Evolutionary conservation across 1,140 invertebrate genomes (phyloP).

Genomic region (Paraescarpia echinospica): DNA sequence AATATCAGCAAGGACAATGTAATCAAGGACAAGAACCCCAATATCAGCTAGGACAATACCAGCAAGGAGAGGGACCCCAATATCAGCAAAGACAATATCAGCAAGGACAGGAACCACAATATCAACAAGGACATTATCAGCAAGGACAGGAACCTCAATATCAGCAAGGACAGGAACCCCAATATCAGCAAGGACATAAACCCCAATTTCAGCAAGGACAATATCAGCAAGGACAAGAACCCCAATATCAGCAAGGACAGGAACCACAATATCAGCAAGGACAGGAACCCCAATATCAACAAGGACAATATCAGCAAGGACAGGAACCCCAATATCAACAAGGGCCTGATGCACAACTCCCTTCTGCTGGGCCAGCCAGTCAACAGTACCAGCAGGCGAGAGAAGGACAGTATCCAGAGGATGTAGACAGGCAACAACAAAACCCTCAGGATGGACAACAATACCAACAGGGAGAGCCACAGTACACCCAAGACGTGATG

Average conservation of each 20-base stretch:
- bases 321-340: background rate
- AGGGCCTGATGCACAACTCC: background rate
- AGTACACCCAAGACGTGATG: no score
- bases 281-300: background rate
- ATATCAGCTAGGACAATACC: background rate
- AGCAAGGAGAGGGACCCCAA: background rate
- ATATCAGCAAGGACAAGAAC: background rate
- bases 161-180: background rate
- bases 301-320: background rate
- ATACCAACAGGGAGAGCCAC: no score
- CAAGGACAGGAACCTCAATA: background rate
- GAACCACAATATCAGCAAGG: background rate
- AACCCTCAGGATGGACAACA: no score
- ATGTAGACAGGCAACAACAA: no score
- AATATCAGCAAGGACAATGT: background rate
- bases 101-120: background rate
- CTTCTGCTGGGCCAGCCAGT: background rate
- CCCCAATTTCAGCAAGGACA: background rate
- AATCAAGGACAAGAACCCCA: background rate
- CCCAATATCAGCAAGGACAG: background rate
- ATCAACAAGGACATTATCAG: background rate
- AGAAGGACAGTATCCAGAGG: no score
- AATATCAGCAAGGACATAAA: background rate
- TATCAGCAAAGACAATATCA: background rate
- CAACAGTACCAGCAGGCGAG: no score